Conservation (phyloP, 1,140 invertebrate species). For the Danaus melanippus region DNA sequence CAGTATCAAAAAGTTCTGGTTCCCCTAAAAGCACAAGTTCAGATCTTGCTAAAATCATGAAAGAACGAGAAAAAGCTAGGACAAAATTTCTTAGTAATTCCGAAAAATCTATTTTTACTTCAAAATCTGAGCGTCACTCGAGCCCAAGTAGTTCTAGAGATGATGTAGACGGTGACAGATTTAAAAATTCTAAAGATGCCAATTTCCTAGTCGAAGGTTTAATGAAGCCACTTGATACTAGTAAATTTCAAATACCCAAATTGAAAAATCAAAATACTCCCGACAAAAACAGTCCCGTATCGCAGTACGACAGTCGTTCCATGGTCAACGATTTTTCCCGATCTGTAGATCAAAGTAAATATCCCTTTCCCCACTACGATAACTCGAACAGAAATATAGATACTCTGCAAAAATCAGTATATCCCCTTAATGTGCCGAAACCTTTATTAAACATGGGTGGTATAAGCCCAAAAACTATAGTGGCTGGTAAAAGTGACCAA, state of each 20-base stretch:
- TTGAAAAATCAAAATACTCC: conserved; percentile 68
- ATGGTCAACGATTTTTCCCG: conserved; percentile 60
- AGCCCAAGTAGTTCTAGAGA: conserved; percentile 76
- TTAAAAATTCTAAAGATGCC: conserved; percentile 72
- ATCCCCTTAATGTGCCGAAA: conserved; percentile 61
- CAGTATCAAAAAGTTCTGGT: conserved; percentile 66
- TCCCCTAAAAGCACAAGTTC: conserved; percentile 67
- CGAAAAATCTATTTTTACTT: conserved; percentile 79
- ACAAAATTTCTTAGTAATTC: conserved; percentile 68
- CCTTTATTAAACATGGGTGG: conserved; percentile 58
- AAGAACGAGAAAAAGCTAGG: conserved; percentile 60
- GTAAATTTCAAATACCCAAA: conserved; percentile 90
- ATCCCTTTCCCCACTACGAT: conserved; percentile 56
- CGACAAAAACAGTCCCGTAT: conserved; percentile 57
- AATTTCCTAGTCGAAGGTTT: conserved; percentile 79
- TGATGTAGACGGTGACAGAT: conserved; percentile 75
- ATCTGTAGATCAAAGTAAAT: conserved; percentile 55
- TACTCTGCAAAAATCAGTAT: conserved; percentile 49
- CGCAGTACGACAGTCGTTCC: conserved; percentile 59
- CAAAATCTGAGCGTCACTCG: conserved; percentile 76
- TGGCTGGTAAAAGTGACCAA: conserved; percentile 39
- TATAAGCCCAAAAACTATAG: conserved; percentile 55
- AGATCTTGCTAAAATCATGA: conserved; percentile 63
- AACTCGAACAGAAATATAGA: conserved; percentile 46
- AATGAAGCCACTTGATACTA: conserved; percentile 83